These are phyloP conservation scores for Neosilurus mollespiculum DNA, from an alignment of 2,797 vertebrate genomes.

Conservation along the genomic window DNA sequence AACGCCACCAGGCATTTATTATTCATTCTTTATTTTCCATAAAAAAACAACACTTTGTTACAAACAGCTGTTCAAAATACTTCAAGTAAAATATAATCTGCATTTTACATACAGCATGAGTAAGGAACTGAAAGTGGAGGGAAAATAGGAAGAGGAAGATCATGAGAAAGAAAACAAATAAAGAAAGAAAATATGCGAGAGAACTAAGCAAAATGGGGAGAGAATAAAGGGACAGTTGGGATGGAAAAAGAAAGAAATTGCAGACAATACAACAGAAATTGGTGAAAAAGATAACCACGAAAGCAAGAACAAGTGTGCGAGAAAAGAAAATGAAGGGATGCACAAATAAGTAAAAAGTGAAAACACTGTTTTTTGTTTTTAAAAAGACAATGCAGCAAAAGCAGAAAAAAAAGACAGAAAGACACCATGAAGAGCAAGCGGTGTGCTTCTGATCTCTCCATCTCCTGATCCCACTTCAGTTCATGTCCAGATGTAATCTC, in stretches of 20 bases:
- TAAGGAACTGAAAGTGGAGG: background rate
- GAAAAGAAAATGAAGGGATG: background rate
- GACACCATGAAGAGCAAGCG: background rate
- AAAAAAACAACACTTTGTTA: too few relatives aligned
- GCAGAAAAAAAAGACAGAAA: too few relatives aligned
- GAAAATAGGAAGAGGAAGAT: background rate
- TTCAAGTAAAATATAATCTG: background rate
- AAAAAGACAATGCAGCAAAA: background rate
- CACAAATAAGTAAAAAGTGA: background rate
- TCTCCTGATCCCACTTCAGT: background rate
- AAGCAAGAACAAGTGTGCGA: background rate
- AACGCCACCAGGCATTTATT: background rate
- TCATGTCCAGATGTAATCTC: conserved; percentile 22
- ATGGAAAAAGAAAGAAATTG: too few relatives aligned
- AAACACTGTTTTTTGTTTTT: background rate
- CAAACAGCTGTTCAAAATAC: background rate
- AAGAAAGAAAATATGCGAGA: background rate
- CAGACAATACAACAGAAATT: too few relatives aligned
- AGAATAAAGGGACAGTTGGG: background rate
- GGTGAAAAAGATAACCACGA: background rate
- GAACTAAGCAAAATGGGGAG: too few relatives aligned
- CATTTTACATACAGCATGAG: background rate
- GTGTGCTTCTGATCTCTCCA: background rate
- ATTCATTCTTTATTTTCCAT: too few relatives aligned
- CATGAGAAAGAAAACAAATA: background rate